phyloP scores from a whole-genome alignment of 2,113 vertebrate genomes.

The Bolborhynchus lineola region DNA sequence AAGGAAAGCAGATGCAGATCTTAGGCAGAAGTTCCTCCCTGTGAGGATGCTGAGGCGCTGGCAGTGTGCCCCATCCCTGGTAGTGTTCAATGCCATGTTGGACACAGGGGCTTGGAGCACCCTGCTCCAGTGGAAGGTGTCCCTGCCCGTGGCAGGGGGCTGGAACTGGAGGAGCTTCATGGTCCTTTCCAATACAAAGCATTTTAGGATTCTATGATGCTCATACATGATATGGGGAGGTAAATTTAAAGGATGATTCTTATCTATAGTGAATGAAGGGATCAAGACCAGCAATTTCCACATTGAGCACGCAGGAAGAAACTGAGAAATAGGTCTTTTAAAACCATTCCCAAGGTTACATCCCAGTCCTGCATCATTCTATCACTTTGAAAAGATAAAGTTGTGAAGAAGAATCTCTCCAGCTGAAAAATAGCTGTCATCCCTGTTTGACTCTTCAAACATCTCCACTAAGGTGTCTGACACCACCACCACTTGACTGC shows the following conservation, averaged over 20 bases:
- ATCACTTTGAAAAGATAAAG: not conserved
- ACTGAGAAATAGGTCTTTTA: not conserved
- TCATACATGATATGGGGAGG: fast-evolving
- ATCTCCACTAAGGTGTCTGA: too few relatives aligned
- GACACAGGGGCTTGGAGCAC: too few relatives aligned
- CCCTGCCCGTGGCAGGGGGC: fast-evolving
- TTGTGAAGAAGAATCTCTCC: not conserved
- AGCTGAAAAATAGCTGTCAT: too few relatives aligned
- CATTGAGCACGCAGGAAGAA: fast-evolving
- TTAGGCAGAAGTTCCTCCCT: too few relatives aligned
- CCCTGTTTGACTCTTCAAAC: too few relatives aligned
- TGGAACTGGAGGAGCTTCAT: not conserved
- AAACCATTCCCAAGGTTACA: not conserved
- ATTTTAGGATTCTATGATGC: not conserved
- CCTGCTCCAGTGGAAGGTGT: not conserved
- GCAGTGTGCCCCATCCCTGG: too few relatives aligned
- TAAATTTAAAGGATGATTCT: too few relatives aligned
- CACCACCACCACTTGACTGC: too few relatives aligned
- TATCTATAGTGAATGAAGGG: fast-evolving
- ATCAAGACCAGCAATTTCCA: not conserved
- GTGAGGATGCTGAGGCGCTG: too few relatives aligned
- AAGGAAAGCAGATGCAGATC: too few relatives aligned
- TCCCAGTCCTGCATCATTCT: not conserved
- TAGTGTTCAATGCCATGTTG: too few relatives aligned
- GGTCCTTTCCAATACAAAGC: not conserved